Evolutionary conservation across 2,113 vertebrate genomes (phyloP), one percentile per base, ranked within the genome.

Genomic region (Saccopteryx leptura): DNA sequence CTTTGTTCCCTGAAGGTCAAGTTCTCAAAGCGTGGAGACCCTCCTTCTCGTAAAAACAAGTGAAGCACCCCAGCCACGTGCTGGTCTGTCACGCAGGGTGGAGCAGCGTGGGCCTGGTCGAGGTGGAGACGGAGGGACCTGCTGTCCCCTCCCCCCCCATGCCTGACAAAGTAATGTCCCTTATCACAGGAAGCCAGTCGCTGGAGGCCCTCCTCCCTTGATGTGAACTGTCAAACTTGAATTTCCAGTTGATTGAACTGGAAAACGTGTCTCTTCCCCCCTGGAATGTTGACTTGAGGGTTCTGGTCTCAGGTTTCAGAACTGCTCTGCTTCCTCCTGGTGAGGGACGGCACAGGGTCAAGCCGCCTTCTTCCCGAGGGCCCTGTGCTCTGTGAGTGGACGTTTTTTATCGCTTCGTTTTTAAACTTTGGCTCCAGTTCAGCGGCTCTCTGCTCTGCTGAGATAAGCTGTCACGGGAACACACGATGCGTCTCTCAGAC

Each of bases 181-280:
- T n/a, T 71, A 11, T 28, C 63, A 0, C 19, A 0, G 6, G 31
- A 12, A 85, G 82, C 66, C 76, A 63, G 58, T 21, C 0, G 9
- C 28, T 5, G 7, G 13, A 54, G 81, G 91, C 58, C 31, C 23
- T 63, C 23, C 39, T 14, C 0, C 6, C 39, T 39, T 39, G 1
- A 18, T 3, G 2, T 18, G 12, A 2, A 46, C 61, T 26, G 74
- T 50, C 46, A 15, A 33, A 94, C 96, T 86, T 3, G 83, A 75
- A 80, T 96, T 97, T 97, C 96, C 92, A 90, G 95, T 87, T 65
- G 26, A 46, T n/a, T 56, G 1, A 31, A 50, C 2, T 8, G 48
- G 54, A 58, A 60, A 90, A 17, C 39, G 79, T 65, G n/a, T n/a
- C 90, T 84, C 75, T 88, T 84, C 75, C 23, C 26, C 69, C 0